phyloP scores from a whole-genome alignment of 2,797 vertebrate genomes.

The Danio jaintianensis region DNA sequence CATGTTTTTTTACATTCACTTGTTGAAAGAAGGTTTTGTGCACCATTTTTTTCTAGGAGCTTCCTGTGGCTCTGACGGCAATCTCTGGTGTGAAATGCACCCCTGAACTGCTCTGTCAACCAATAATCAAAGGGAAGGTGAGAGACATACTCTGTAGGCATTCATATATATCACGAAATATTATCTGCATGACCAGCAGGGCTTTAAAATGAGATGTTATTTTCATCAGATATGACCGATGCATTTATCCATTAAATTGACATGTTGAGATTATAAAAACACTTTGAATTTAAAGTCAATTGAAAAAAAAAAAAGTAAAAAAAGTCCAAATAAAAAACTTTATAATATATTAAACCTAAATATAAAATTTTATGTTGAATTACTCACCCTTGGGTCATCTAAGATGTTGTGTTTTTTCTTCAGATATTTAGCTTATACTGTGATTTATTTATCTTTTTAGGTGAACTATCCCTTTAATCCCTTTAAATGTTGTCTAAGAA shows the following conservation, averaged over 20 bases:
- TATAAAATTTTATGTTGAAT: no score
- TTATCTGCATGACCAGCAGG: not conserved
- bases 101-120: constrained; percentile 83
- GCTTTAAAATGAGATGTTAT: not conserved
- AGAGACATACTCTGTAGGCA: constrained; percentile 7
- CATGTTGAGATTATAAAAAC: not conserved
- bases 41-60: constrained; percentile 64
- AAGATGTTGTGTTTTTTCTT: no score
- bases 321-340: no score
- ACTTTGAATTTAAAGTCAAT: not conserved
- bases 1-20: not conserved
- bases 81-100: constrained; percentile 85
- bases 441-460: no score
- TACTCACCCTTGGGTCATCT: no score
- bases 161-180: constrained; percentile 1
- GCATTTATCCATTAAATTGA: not conserved
- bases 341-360: no score
- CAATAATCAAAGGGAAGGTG: constrained; percentile 86
- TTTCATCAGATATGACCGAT: not conserved
- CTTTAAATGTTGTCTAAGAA: not conserved
- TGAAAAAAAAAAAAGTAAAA: not conserved
- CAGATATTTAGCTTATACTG: no score
- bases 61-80: constrained; percentile 72
- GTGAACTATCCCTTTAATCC: not conserved
- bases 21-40: not conserved